These are phyloP conservation scores for Meleagris gallopavo DNA, from an alignment of 2,113 vertebrate species.

Conservation along the genomic window DNA sequence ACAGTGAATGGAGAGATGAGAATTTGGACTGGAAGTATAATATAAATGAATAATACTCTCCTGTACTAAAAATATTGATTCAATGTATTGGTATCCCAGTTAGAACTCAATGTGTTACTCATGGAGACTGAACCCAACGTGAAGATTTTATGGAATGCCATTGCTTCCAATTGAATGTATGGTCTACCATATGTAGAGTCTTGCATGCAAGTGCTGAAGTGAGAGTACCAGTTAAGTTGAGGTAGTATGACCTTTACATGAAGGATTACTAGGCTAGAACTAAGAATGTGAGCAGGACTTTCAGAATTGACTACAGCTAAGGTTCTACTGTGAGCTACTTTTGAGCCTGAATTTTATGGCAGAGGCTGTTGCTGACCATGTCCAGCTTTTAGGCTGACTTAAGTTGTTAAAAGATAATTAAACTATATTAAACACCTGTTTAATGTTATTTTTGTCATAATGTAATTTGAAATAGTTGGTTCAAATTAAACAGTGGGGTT, in stretches of 20 bases:
- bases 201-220: background rate
- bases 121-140: background rate
- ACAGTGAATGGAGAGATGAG: background rate
- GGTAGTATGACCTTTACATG: background rate
- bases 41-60: background rate
- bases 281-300: background rate
- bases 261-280: background rate
- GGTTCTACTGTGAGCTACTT: background rate
- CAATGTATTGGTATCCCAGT: background rate
- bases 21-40: background rate
- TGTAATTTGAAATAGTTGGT: background rate
- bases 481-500: background rate
- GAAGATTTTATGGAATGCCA: background rate
- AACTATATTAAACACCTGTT: background rate
- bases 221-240: background rate
- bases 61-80: background rate
- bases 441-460: background rate
- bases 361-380: background rate
- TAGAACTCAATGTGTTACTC: background rate
- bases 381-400: background rate
- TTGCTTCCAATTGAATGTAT: background rate
- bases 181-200: background rate
- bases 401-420: background rate
- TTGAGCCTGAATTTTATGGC: background rate
- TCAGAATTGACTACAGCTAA: background rate